phyloP scores from a whole-genome alignment of 2,888 invertebrate genomes.

The Stenchaetothrips biformis region DNA sequence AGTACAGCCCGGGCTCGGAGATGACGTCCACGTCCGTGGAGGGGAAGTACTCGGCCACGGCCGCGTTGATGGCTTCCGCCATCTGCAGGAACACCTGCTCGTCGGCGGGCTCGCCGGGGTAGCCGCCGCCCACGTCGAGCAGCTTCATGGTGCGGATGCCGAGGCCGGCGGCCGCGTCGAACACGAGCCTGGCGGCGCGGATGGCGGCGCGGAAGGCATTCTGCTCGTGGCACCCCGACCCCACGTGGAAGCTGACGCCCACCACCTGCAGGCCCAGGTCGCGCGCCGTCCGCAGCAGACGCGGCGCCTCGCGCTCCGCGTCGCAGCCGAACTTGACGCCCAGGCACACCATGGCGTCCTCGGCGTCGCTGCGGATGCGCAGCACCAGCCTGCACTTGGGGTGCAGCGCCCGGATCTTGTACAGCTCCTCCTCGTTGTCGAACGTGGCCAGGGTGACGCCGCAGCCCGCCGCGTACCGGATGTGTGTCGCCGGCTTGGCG shows the following conservation, averaged over 20 bases:
- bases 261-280: conserved; percentile 26
- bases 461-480: conserved; percentile 71
- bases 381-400: conserved; percentile 81
- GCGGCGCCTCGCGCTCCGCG: conserved; percentile 66
- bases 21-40: conserved; percentile 70
- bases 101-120: conserved; percentile 64
- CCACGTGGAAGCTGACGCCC: conserved; percentile 27
- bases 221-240: conserved; percentile 64
- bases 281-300: conserved; percentile 21
- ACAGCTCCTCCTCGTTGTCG: conserved; percentile 87
- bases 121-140: conserved; percentile 89
- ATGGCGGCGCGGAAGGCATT: conserved; percentile 78
- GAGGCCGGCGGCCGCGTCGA: conserved; percentile 63
- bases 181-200: conserved; percentile 62
- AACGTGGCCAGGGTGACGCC: conserved; percentile 84
- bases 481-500: conserved; percentile 86
- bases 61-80: conserved; percentile 69
- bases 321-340: conserved; percentile 95
- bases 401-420: conserved; percentile 78
- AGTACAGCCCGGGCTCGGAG: conserved; percentile 95
- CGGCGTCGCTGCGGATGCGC: conserved; percentile 83
- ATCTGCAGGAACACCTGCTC: conserved; percentile 68
- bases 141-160: conserved; percentile 70
- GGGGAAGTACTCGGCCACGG: conserved; percentile 80
- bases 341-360: conserved; percentile 76